Base-by-base conservation (phyloP, 2,797 vertebrate genomes). In the Sarcoramphus papa region DNA sequence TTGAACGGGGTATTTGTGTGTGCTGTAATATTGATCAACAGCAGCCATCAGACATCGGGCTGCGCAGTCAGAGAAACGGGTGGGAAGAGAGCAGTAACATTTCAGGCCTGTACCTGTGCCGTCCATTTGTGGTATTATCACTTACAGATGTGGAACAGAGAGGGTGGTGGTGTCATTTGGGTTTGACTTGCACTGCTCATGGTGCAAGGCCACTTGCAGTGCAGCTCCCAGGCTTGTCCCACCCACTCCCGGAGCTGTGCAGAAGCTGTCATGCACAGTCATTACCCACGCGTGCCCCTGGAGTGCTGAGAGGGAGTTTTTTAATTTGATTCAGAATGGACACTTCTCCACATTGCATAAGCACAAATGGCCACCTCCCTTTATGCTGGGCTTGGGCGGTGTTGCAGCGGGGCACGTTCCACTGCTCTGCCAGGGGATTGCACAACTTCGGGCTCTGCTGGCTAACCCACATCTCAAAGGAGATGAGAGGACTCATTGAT, bases 51-150 rank as follows among this genome's bases (percentile, higher is more conserved):
- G 40, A 33, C 8, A 6, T 31, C 0, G 5, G 37, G 35, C 20
- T 37, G 53, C 30, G 27, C 11, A 19, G 23, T 3, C 19, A 41
- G 45, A 40, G 53, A 7, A 40, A 15, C 0, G 0, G 33, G 7
- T n/a, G 33, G 40, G 47, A 18, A 54, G 47, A 45, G 50, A 72
- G 35, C 50, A 37, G 19, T 28, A 2, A 4, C 10, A 17, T 22
- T 76, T 63, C 12, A 77, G 40, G 12, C 11, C 23, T 31, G 57
- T 62, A 27, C 24, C 30, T 35, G 27, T 22, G 24, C 27, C 2
- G 0, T 53, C 15, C 13, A 0, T 40, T 11, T 48, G 56, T 40
- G 77, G 14, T 48, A 2, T n/a, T 28, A 6, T 16, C 69, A 14
- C 45, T n/a, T 23, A 23, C 31, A 41, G 23, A 4, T 13, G 50